Evolutionary conservation across 1,140 invertebrate genomes (phyloP), one percentile per base, ranked within the genome.

Genomic region (Heliconius congener): DNA sequence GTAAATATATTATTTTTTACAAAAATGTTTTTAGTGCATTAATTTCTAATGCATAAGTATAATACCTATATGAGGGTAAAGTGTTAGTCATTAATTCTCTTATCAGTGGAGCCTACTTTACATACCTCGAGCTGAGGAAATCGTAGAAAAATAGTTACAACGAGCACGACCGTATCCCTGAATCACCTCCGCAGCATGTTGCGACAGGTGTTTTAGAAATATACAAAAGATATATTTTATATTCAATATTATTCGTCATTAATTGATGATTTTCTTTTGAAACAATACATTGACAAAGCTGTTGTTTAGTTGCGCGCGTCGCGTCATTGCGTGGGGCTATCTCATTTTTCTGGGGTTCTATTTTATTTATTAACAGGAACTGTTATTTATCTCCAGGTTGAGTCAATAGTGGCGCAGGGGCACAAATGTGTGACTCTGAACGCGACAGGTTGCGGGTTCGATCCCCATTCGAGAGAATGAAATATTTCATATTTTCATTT

Each of bases 281-380:
- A 66, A 66, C 60, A 66, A 30, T 66, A 60, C 55, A 60, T 23
- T 23, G 55, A 60, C 55, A 60, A 60, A 60, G n/a, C 55, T 23
- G n/a, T 60, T 23, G 55, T 46, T 13, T 46, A 16, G 42, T 46
- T 46, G 13, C 42, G 42, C 13, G 42, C 42, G 42, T 11, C 13
- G 42, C 11, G 42, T 46, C 18, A 5, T 52, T 52, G 50, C 50
- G 18, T 19, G 50, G 3, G 3, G 50, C 18, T 1, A 52, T 52
- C 50, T 52, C 8, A 9, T 46, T 3, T 52, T 52, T 52, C 2
- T 55, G 4, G 16, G 19, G 16, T n/a, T 55, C n/a, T 18, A 19
- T 6, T 55, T 19, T 55, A 19, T 55, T 55, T 55, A 19, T 19
- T 55, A 16, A 55, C 52, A 55, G 5, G 4, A 55, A 55, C 52